A percentile compares a stretch with the other conserved stretches of the same genome.
phyloP scores from a whole-genome alignment of 2,797 vertebrate genomes.

The Pipistrellus pipistrellus region DNA sequence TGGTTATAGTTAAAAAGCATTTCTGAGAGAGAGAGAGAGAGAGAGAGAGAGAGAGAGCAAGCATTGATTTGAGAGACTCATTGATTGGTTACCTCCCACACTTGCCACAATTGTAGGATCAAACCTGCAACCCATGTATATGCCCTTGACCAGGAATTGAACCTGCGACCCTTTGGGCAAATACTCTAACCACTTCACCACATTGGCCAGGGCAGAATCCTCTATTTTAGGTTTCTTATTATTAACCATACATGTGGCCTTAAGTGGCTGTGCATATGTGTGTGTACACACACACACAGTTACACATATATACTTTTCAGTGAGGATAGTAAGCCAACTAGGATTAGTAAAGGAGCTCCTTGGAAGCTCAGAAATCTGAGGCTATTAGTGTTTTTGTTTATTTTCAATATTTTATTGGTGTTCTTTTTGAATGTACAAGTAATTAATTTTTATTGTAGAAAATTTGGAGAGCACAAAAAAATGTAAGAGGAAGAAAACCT shows the following conservation, averaged over 20 bases:
- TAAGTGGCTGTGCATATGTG: too few relatives aligned
- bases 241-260: background rate
- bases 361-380: background rate
- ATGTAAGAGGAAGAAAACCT: background rate
- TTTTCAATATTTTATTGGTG: conserved; percentile 43
- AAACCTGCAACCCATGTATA: too few relatives aligned
- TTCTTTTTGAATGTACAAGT: background rate
- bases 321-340: background rate
- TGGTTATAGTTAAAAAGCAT: conserved; percentile 10
- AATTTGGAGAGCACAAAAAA: background rate
- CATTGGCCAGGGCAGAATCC: background rate
- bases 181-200: too few relatives aligned
- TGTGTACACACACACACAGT: fast-evolving
- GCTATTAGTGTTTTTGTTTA: background rate
- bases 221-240: background rate
- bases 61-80: too few relatives aligned
- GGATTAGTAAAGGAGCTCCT: background rate
- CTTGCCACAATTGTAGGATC: too few relatives aligned
- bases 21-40: background rate
- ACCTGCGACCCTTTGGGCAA: too few relatives aligned
- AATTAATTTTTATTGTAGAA: conserved; percentile 39
- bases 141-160: too few relatives aligned
- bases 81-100: too few relatives aligned
- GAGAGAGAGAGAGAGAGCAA: too few relatives aligned
- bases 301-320: background rate